Evolutionary conservation across 2,888 invertebrate species (phyloP).

Genomic region (Pollenia labialis): DNA sequence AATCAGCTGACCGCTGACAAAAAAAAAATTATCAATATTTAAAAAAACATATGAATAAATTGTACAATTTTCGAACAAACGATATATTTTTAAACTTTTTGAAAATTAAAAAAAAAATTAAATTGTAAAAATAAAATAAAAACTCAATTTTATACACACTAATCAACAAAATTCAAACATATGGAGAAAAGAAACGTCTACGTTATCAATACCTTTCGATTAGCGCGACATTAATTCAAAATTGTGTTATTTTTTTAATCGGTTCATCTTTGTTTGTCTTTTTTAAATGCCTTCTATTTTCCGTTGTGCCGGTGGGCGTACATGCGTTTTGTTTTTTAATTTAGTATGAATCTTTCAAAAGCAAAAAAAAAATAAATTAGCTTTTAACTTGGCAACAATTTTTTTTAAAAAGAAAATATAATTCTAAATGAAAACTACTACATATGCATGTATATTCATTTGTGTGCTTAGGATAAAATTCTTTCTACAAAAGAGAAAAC

Average conservation of each 20-base stretch:
- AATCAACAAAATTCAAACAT: not conserved
- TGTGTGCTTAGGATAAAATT: conserved; percentile 25
- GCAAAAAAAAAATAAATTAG: not conserved
- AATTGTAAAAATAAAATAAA: too few species aligned
- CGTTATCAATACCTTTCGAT: conserved; percentile 2
- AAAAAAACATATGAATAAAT: too few species aligned
- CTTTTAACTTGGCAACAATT: conserved; percentile 53
- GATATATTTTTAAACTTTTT: too few species aligned
- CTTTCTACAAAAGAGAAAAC: conserved; percentile 4
- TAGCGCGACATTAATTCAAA: not conserved
- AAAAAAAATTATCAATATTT: too few species aligned
- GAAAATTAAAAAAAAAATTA: too few species aligned
- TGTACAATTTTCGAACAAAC: too few species aligned
- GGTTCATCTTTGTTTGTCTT: not conserved
- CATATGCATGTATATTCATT: not conserved
- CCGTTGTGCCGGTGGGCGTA: conserved; percentile 46
- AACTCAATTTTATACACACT: too few species aligned
- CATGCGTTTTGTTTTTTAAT: conserved; percentile 48
- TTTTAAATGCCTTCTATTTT: not conserved
- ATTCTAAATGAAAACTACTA: conserved; percentile 22
- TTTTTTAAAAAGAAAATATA: not conserved
- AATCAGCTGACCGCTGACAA: too few species aligned
- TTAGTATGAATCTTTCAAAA: not conserved
- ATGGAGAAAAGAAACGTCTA: not conserved
- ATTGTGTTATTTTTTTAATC: conserved; percentile 24